Percentiles rank a stretch among this genome's conserved stretches.
Evolutionary conservation across 2,113 vertebrate genomes (phyloP).

Genomic region (Clarias batrachus): DNA sequence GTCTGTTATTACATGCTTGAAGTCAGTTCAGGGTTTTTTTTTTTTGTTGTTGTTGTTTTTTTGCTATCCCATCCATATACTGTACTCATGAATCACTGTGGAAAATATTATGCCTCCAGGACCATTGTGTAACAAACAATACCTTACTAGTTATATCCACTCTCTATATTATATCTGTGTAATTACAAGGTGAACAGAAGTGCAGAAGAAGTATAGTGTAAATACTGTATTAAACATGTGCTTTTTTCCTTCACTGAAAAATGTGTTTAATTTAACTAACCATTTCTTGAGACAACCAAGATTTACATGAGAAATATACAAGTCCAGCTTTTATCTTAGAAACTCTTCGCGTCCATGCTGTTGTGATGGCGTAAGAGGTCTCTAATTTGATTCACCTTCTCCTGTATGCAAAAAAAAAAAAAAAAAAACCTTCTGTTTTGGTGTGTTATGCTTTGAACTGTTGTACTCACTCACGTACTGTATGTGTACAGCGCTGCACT

Average conservation of each 20-base stretch:
- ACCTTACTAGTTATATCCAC: not conserved
- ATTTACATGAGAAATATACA: slow-evolving; percentile 28
- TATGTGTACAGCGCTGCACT: not conserved
- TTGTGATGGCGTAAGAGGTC: not conserved
- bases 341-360: not conserved
- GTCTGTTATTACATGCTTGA: not conserved
- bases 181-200: not conserved
- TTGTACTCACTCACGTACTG: not conserved
- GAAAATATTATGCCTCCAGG: not conserved
- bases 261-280: not conserved
- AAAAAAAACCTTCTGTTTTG: slow-evolving; percentile 12
- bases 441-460: not conserved
- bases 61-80: not conserved
- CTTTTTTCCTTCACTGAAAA: not conserved
- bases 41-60: not conserved
- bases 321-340: not conserved
- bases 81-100: not conserved
- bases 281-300: not conserved
- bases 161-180: not conserved
- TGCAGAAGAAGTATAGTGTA: not conserved
- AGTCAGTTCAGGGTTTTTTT: not conserved
- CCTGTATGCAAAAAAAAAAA: too few species aligned
- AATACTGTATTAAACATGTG: not conserved
- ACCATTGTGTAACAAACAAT: not conserved
- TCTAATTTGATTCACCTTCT: slow-evolving; percentile 16